Base-by-base conservation (phyloP, 2,797 vertebrate species). In the Sciaenops ocellatus region DNA sequence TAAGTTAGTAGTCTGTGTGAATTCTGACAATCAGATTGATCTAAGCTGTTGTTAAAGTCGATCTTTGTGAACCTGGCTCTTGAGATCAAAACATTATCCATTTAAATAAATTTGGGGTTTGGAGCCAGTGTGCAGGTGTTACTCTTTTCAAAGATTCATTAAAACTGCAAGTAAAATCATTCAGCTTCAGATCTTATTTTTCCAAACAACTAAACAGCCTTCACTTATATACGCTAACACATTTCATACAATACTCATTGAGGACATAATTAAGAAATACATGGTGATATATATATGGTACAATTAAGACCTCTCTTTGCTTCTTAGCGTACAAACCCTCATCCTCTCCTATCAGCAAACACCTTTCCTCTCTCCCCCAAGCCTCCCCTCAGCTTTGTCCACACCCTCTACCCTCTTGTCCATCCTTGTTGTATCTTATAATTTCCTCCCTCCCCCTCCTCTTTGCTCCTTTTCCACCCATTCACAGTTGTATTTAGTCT, bases 311-410 rank as follows among this genome's bases (percentile, higher is more conserved):
- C 16, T 63, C 26, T 75, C 47, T 60, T 59, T 34, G 50, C 24
- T 41, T 65, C 6, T 34, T 34, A 34, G 30, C 57, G 16, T 48
- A 46, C 18, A 55, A 72, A 34, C 65, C 61, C 47, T 59, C 15
- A 2, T 18, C 50, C 17, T 55, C 34, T 48, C n/a, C 60, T 28
- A 5, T 60, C 71, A 66, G 42, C 52, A 66, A 55, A 66, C 65
- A 73, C 46, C 34, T 62, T 69, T 30, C 56, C n/a, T 44, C 46
- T 57, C 72, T 59, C 62, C 24, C 30, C 50, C 57, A 47, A 47
- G 28, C 30, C 65, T 57, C 73, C 76, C 64, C 55, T 81, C 64
- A 67, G 67, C 71, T 69, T 76, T 67, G 47, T 82, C 51, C 10
- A 0, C 28, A 60, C 55, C 62, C 50, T 66, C 55, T 13, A 11